phyloP scores from a whole-genome alignment of 2,797 vertebrate genomes.

The Sebastes diaconus region DNA sequence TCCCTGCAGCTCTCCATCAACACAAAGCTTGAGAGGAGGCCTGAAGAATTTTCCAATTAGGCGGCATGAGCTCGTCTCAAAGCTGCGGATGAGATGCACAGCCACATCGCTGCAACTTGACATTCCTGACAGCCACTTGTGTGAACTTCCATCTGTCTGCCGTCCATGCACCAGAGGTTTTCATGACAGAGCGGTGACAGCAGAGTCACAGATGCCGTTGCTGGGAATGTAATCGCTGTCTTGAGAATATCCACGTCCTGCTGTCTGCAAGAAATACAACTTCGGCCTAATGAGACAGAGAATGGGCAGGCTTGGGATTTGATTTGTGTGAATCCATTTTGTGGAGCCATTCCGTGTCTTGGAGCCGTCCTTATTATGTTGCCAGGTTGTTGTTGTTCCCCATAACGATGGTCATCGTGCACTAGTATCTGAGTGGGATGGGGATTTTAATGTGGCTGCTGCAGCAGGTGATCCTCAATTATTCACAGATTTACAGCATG shows the following conservation, averaged over 20 bases:
- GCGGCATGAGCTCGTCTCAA: slow-evolving; percentile 26
- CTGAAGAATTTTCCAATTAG: slow-evolving; percentile 69
- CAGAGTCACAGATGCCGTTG: slow-evolving; percentile 23
- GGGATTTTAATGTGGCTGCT: not conserved
- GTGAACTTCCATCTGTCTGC: slow-evolving; percentile 59
- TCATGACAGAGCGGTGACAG: slow-evolving; percentile 47
- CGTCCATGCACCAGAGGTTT: slow-evolving; percentile 51
- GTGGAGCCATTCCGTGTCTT: slow-evolving; percentile 12
- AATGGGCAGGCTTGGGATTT: not conserved
- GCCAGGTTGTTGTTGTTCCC: slow-evolving; percentile 28
- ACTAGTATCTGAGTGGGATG: not conserved
- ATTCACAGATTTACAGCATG: not conserved
- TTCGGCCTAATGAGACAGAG: slow-evolving; percentile 40
- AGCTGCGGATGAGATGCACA: slow-evolving; percentile 74
- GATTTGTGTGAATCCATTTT: slow-evolving; percentile 2
- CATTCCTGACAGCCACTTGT: slow-evolving; percentile 67
- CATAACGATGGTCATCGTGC: not conserved
- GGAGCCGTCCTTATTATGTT: slow-evolving; percentile 26
- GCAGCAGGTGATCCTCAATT: not conserved
- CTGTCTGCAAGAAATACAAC: slow-evolving; percentile 57
- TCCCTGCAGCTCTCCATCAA: slow-evolving; percentile 36
- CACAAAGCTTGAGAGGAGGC: slow-evolving; percentile 28
- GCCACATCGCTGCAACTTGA: slow-evolving; percentile 69
- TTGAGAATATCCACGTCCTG: slow-evolving; percentile 41
- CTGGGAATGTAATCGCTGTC: slow-evolving; percentile 41